Base-by-base conservation (phyloP, 37 sponge, comb jelly and placozoan species). In the Spongia lamella region DNA sequence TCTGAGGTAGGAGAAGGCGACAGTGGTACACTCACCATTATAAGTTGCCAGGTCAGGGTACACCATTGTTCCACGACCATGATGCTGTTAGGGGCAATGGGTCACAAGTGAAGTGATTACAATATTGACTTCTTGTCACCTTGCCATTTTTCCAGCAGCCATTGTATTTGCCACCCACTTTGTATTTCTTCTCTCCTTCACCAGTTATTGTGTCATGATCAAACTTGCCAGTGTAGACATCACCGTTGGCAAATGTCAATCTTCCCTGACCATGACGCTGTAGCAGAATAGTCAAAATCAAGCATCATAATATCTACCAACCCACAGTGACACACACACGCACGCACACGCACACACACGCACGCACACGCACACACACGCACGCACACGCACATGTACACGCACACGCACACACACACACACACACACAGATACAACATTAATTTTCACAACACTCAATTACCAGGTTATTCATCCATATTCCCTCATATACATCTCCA, bases 151-250 rank as follows among this genome's bases (percentile, higher is more conserved):
- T 35, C 89, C 93, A 96, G 38, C 25, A 6, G 7, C 96, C 96
- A 7, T 80, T 79, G 76, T 92, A 96, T 71, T 83, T 92, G 50
- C 64, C 58, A 6, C 64, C 78, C 29, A 34, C 27, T 35, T 61
- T 53, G 60, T 92, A 96, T 4, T 39, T 63, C 90, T 92, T 96
- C 56, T 84, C 84, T 64, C 96, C 96, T 25, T 90, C 82, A 31
- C 96, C 96, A 49, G 78, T 49, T 59, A 87, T 87, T 52, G 70
- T 14, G 55, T 84, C 79, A 20, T 82, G 29, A 7, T 31, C 35
- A 51, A 87, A 87, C 9, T 83, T 75, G 31, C 95, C 95, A 0
- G 59, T 65, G 68, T 87, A 94, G 13, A 52, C 29, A 37, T 76
- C 80, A 16, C 92, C 91, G 50, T 77, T 88, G 11, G 75, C 51